Evolutionary conservation across 2,797 vertebrate species (phyloP), one percentile per base, ranked within the genome.

Genomic region (Gadopsis marmoratus): DNA sequence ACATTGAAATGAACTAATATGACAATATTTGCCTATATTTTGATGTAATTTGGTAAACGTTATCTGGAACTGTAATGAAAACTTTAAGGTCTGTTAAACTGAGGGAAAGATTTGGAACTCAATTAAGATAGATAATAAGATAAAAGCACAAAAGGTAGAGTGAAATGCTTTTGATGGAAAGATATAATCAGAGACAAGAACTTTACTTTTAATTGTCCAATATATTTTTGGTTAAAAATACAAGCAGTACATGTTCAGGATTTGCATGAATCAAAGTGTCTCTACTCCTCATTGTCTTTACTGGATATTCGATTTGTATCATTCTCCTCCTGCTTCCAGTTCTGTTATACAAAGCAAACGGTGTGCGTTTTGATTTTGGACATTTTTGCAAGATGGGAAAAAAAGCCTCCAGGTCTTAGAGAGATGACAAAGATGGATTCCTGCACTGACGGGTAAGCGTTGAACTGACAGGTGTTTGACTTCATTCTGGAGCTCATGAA

Each of bases 71-170:
- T 71, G 33, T 56, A 51, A 74, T 80, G n/a, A 62, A 70, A 68
- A 43, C 17, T 56, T 77, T 39, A 56, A 41, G 8, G 3, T 58
- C 29, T 72, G 56, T 68, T 82, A 53, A 68, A 77, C 26, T 31
- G 7, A 65, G 26, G 45, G 37, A 71, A 63, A 69, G 26, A 51
- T 55, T 64, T 75, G 37, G 5, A 78, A 65, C 60, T 76, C 76
- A 86, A 87, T 91, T 86, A 85, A 89, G 73, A 89, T 79, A 67
- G 69, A 78, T 79, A 72, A 78, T 17, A 50, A 89, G 84, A 89
- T 87, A 83, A 82, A 84, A 73, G 69, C 55, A 89, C 71, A 67
- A 78, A 83, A 11, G 79, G 76, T 51, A 29, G 14, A 65, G 31
- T 56, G 50, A 11, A 23, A 9, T 71, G 48, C 31, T 56, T 86